A percentile compares a stretch with the other conserved stretches of the same genome.
These are phyloP conservation scores for Falco cherrug DNA, from an alignment of 2,797 vertebrate genomes.

Conservation along the genomic window DNA sequence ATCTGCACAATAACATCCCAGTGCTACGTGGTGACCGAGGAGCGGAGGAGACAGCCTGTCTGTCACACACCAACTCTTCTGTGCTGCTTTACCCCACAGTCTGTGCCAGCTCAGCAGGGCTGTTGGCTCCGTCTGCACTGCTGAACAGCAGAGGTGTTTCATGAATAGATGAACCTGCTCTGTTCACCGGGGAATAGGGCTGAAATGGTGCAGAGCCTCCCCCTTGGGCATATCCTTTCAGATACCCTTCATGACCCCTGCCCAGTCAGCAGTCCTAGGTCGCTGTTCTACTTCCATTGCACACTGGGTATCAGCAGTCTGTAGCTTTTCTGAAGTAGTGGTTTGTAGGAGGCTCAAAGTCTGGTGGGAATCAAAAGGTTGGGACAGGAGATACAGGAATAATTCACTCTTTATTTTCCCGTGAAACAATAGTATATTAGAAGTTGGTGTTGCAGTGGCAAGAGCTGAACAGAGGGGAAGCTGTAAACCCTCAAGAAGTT, in stretches of 20 bases:
- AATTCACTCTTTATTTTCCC: background rate
- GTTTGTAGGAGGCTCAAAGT: background rate
- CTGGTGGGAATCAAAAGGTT: background rate
- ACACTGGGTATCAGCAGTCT: background rate
- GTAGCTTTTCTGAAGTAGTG: background rate
- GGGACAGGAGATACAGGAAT: background rate
- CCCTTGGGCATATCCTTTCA: background rate
- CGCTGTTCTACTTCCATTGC: background rate
- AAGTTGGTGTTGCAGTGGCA: background rate
- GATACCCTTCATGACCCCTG: accelerated
- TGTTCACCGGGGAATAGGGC: background rate
- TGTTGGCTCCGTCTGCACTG: background rate
- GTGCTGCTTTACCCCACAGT: background rate
- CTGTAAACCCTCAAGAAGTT: background rate
- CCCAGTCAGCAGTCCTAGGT: background rate
- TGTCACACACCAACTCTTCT: constrained; percentile 11
- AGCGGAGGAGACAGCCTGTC: background rate
- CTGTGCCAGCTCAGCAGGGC: background rate
- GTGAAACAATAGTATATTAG: background rate
- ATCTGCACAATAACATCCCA: background rate
- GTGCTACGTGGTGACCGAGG: background rate
- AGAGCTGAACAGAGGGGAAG: background rate
- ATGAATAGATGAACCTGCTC: background rate
- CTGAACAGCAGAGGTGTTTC: background rate
- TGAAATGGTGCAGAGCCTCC: background rate